Percentiles rank a stretch among this genome's conserved stretches.
These are phyloP conservation scores for Nesidiocoris tenuis DNA, from an alignment of 2,888 invertebrate species.

Conservation along the genomic window DNA sequence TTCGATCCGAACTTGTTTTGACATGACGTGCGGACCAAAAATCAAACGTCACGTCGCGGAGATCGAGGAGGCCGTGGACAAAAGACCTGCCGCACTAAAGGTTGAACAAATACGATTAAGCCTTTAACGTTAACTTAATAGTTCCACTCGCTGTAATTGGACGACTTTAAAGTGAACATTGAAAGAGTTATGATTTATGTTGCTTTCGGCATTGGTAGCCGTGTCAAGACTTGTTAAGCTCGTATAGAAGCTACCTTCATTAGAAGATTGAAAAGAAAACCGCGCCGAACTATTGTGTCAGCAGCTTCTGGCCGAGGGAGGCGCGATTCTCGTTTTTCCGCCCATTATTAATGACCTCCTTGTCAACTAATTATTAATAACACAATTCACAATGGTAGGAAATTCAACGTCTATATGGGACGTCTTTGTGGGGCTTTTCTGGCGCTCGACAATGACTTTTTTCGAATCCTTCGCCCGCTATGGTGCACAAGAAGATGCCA, in stretches of 20 bases:
- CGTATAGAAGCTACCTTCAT: constrained; percentile 38
- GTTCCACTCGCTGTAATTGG: constrained; percentile 37
- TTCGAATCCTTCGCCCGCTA: no score
- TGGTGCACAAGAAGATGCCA: no score
- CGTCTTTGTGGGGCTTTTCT: background rate
- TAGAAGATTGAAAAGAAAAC: constrained; percentile 14
- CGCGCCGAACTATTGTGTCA: background rate
- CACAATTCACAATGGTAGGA: constrained; percentile 21
- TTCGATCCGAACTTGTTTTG: background rate
- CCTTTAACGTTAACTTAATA: constrained; percentile 8
- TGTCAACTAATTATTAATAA: constrained; percentile 49
- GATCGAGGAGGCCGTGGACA: background rate
- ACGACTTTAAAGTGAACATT: constrained; percentile 20
- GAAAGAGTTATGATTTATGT: constrained; percentile 39
- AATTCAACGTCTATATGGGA: background rate
- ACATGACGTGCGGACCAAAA: background rate
- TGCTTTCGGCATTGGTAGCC: constrained; percentile 40
- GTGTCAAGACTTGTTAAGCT: constrained; percentile 42
- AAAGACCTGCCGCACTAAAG: background rate
- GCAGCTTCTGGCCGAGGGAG: background rate
- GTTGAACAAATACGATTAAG: constrained; percentile 27
- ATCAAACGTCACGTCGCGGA: background rate
- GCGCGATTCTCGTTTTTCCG: constrained; percentile 16
- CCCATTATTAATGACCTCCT: constrained; percentile 46
- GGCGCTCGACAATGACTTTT: background rate